phyloP scores from a whole-genome alignment of 2,888 invertebrate genomes.

The Andrena flavipes region DNA sequence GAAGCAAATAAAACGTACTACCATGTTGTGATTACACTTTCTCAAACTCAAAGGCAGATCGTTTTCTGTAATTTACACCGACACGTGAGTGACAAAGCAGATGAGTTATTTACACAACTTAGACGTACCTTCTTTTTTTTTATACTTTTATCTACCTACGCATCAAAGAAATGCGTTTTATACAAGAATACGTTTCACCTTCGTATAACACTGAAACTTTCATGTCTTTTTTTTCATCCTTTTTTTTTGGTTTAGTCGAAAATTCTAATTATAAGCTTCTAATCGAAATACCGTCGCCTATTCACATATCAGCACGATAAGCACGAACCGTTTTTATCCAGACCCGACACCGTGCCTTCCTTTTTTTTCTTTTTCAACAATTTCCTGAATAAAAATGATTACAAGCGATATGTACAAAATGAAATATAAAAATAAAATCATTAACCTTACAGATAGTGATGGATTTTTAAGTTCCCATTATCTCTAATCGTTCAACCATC shows the following conservation, averaged over 20 bases:
- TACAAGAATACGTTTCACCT: conserved; percentile 68
- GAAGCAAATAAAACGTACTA: conserved; percentile 52
- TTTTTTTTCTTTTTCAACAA: conserved; percentile 32
- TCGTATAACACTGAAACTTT: conserved; percentile 31
- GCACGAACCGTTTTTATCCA: conserved; percentile 26
- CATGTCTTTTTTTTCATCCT: conserved; percentile 18
- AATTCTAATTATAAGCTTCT: conserved; percentile 41
- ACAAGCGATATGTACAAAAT: conserved; percentile 70
- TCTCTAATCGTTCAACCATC: conserved; percentile 27
- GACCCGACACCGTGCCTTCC: not conserved
- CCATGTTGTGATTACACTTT: conserved; percentile 41
- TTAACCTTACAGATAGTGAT: conserved; percentile 52
- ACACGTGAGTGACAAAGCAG: conserved; percentile 54
- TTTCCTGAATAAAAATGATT: conserved; percentile 63
- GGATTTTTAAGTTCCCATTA: conserved; percentile 34
- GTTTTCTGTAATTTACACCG: conserved; percentile 45
- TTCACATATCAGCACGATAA: conserved; percentile 31
- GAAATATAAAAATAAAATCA: conserved; percentile 71
- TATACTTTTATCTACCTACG: conserved; percentile 58
- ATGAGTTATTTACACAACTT: conserved; percentile 67
- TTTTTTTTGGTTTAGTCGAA: conserved; percentile 29
- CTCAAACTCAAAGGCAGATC: conserved; percentile 37
- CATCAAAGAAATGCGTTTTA: conserved; percentile 68
- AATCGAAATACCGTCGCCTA: conserved; percentile 44
- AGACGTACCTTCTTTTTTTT: conserved; percentile 49